Base-by-base conservation (phyloP, 2,797 vertebrate genomes). In the Gobio occitaniae region DNA sequence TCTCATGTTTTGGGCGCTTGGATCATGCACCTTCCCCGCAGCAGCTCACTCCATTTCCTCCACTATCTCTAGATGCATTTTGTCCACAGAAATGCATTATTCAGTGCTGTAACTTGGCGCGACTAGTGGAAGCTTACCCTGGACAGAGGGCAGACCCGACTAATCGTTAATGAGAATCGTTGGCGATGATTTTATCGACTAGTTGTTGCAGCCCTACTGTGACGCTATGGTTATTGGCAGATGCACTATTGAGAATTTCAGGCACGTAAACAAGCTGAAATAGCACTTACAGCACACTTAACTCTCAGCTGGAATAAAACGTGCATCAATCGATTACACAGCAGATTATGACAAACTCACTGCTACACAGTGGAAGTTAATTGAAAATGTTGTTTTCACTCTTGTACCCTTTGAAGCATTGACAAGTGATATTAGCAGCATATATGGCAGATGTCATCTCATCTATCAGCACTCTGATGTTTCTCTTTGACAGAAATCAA, bases 301-400 rank as follows among this genome's bases (percentile, higher is more conserved):
- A 50, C n/a, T 74, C 47, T 50, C 47, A 29, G 47, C 15, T 50
- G 15, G 47, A 50, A 74, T 32, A 74, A 74, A 74, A 32, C 47
- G 15, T 32, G 25, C 71, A 74, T 32, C 25, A 50, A 32, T 52
- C 13, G 8, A 29, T 52, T 52, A 50, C 71, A 74, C 48, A 29
- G 25, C 71, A 50, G 71, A 74, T 19, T 52, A 71, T 47, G 47
- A 50, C 47, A 74, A 29, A 72, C 47, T 52, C 71, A 74, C 74
- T 21, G 74, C 32, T 76, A 36, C 74, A 56, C 17, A 54, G 48
- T 52, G 8, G 29, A 32, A 75, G 29, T 54, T 21, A 36, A 75
- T 12, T 56, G 72, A 75, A 76, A 76, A 7, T 76, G 3, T 36
- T 6, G 50, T 36, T 76, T 76, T 17, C 74, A 32, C 13, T 77